phyloP scores from a whole-genome alignment of 1,140 invertebrate genomes.

The Sycobia sp. region DNA sequence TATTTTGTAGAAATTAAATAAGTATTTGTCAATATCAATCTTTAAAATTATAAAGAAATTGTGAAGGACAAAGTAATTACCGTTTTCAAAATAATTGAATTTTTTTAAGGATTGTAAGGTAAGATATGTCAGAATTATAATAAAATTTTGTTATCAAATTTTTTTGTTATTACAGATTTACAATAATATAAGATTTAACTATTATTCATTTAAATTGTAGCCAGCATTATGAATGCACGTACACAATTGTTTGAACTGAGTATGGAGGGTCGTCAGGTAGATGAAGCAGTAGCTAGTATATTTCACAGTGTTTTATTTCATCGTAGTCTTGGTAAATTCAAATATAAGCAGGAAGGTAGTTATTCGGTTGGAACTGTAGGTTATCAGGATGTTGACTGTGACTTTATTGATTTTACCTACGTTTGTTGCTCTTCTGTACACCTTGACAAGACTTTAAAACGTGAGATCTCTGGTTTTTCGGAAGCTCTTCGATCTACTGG shows the following conservation, averaged over 20 bases:
- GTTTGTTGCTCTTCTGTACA: conserved; percentile 87
- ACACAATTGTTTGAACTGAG: conserved; percentile 86
- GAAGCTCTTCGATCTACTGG: conserved; percentile 80
- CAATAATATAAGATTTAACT: too few species aligned
- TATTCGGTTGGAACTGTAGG: conserved; percentile 95
- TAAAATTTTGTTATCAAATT: too few species aligned
- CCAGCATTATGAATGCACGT: conserved; percentile 79
- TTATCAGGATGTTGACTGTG: conserved; percentile 94
- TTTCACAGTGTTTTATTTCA: conserved; percentile 96
- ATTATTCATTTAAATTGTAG: conserved; percentile 5
- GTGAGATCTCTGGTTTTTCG: conserved; percentile 85
- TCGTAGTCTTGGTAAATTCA: conserved; percentile 92
- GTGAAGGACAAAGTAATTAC: too few species aligned
- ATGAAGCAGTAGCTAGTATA: conserved; percentile 91
- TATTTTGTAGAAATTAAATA: too few species aligned
- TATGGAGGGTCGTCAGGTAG: conserved; percentile 91
- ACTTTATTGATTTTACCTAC: conserved; percentile 97
- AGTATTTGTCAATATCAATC: too few species aligned
- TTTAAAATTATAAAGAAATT: too few species aligned
- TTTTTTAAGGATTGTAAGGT: too few species aligned
- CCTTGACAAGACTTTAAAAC: conserved; percentile 76
- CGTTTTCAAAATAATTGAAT: too few species aligned
- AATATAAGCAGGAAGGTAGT: conserved; percentile 89
- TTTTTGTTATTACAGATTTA: background rate
- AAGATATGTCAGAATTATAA: too few species aligned